Base-by-base conservation (phyloP, 2,113 vertebrate genomes). In the Cinclus mexicanus region DNA sequence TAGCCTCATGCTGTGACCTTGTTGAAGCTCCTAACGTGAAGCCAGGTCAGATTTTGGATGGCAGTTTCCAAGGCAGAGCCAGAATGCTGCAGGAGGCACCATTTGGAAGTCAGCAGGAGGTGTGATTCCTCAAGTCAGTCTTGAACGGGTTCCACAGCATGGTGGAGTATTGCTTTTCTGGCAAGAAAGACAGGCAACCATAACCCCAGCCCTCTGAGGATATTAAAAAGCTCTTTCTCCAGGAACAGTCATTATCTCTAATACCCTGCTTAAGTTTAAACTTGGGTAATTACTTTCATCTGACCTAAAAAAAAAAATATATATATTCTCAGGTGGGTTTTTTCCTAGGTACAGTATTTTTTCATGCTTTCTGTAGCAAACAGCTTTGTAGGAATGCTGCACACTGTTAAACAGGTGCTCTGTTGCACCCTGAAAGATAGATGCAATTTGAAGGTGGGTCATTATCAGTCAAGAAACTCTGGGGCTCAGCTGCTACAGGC, bases 21-120 rank as follows among this genome's bases (percentile, higher is more conserved):
- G 55, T 67, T 77, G 79, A 92, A 93, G 76, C 52, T 86, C 79
- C 76, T 83, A 28, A 81, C 37, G 64, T 44, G 68, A 94, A 92
- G 86, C 83, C 64, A 47, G 86, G 91, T 89, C 64, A 81, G 79
- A 39, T 93, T 96, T 94, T 92, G 96, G 72, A 92, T 35, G 35
- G 64, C 1, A 3, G 21, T 67, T 68, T 92, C 69, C n/a, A 56
- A 77, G 55, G 28, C 56, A 89, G 80, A 94, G 79, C 89, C 86
- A 94, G 80, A 59, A 92, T 87, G 69, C 91, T 92, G 72, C 83
- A 81, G 92, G 71, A 94, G 89, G 79, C 55, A 90, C 86, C 93
- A 92, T 93, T 96, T 96, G 91, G 83, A 79, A 90, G 86, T 81
- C 93, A 83, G 91, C 94, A 25, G 94, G 94, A 92, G 86, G 60